phyloP scores from a whole-genome alignment of 2,797 vertebrate genomes.

The Eremophila alpestris region DNA sequence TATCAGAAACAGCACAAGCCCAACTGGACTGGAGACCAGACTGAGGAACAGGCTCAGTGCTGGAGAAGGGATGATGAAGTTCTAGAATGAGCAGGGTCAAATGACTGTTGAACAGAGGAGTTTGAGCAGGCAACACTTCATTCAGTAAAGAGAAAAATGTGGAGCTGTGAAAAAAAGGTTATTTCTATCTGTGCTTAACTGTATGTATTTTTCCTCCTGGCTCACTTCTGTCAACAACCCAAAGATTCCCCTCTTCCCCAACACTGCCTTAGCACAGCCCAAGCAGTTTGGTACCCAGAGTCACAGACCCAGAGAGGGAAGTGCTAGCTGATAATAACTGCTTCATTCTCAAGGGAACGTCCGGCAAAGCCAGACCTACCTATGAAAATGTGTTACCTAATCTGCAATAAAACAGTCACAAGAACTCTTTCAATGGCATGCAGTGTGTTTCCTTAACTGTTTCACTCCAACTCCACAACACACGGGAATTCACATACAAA shows the following conservation, averaged over 20 bases:
- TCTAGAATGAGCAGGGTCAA: not conserved
- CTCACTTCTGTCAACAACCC: not conserved
- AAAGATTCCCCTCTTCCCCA: not conserved
- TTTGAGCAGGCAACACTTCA: not conserved
- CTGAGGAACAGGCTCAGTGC: not conserved
- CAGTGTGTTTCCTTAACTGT: not conserved
- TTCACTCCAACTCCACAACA: not conserved
- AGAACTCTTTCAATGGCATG: not conserved
- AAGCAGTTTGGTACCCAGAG: not conserved
- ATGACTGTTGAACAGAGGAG: not conserved
- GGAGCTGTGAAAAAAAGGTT: not conserved
- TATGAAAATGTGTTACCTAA: not conserved
- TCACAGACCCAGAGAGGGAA: not conserved
- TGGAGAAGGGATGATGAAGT: not conserved
- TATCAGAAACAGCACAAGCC: not conserved
- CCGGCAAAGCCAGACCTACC: not conserved
- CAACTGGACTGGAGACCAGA: not conserved
- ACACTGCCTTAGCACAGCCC: not conserved
- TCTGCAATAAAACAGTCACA: constrained; percentile 8
- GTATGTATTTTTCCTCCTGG: not conserved
- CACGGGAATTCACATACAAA: not conserved
- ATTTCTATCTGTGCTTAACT: not conserved
- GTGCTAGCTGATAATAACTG: not conserved
- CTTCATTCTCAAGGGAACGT: not conserved
- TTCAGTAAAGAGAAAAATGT: not conserved